A percentile compares a stretch with the other conserved stretches of the same genome.
Conservation (phyloP, 1,140 invertebrate genomes). For the Geopemphigus sp. region DNA sequence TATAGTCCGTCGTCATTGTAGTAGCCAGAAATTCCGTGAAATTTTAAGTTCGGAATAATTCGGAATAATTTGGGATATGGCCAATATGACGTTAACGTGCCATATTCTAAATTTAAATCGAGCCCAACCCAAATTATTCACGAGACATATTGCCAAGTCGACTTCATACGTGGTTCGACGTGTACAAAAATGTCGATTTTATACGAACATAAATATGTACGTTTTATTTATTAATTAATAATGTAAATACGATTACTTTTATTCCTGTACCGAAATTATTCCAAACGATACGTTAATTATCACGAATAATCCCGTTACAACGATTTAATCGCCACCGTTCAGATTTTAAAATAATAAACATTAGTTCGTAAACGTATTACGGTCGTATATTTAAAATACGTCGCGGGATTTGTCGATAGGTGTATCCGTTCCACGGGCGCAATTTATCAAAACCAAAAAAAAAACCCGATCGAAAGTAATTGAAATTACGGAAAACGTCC, state of each 20-base stretch:
- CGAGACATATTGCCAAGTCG: slow-evolving; percentile 28
- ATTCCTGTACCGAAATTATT: too few relatives aligned
- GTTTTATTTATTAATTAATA: too few relatives aligned
- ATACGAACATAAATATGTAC: too few relatives aligned
- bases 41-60: slow-evolving; percentile 10
- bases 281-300: not conserved
- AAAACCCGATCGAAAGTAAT: too few relatives aligned
- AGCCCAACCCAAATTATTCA: slow-evolving; percentile 3
- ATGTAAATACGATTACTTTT: too few relatives aligned
- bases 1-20: not conserved
- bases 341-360: too few relatives aligned
- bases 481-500: too few relatives aligned
- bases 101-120: slow-evolving; percentile 39
- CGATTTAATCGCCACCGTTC: not conserved
- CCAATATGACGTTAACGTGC: slow-evolving; percentile 27
- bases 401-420: too few relatives aligned
- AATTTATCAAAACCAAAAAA: too few relatives aligned
- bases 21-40: not conserved
- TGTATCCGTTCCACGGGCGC: too few relatives aligned
- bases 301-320: not conserved
- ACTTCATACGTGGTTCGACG: not conserved
- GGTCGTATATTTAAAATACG: too few relatives aligned
- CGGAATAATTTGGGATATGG: not conserved
- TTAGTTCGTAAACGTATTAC: too few relatives aligned
- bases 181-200: not conserved